Evolutionary conservation across 2,113 vertebrate species (phyloP).

Genomic region (Odontophorus gujanensis): DNA sequence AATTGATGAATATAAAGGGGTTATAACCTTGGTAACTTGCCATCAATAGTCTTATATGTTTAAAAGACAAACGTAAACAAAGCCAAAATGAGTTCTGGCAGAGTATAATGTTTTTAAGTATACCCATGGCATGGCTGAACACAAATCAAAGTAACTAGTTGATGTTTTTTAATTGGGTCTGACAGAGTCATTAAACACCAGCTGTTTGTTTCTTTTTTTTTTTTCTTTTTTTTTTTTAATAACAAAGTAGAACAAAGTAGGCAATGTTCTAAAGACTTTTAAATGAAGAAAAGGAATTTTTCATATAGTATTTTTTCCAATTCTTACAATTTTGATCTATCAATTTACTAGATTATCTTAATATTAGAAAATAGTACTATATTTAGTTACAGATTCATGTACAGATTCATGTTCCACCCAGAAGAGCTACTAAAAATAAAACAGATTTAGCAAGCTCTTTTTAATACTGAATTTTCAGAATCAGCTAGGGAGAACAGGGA

Average conservation of each 20-base stretch:
- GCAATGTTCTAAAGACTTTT: constrained; percentile 40
- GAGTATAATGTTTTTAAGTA: constrained; percentile 82
- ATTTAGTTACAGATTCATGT: neutral
- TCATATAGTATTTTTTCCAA: neutral
- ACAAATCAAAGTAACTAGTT: constrained; percentile 97
- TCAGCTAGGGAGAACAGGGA: constrained; percentile 63
- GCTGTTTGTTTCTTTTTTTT: constrained; percentile 86
- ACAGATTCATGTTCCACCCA: neutral
- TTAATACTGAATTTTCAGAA: constrained; percentile 46
- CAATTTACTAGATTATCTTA: neutral
- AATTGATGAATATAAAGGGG: constrained; percentile 82
- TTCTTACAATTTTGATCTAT: neutral
- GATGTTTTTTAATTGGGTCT: constrained; percentile 97
- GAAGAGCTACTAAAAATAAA: constrained; percentile 53
- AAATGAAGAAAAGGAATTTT: constrained; percentile 54
- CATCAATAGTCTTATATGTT: constrained; percentile 79
- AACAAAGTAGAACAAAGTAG: constrained; percentile 68
- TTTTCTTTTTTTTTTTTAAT: neutral
- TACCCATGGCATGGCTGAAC: constrained; percentile 83
- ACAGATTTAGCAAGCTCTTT: constrained; percentile 48
- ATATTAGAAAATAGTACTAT: neutral
- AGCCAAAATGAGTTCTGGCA: constrained; percentile 79
- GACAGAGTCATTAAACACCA: constrained; percentile 97
- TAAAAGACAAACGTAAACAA: constrained; percentile 85
- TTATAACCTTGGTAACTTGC: constrained; percentile 81